A percentile compares a stretch with the other conserved stretches of the same genome.
Evolutionary conservation across 2,797 vertebrate species (phyloP).

Genomic region (Pyrocephalus nanus): DNA sequence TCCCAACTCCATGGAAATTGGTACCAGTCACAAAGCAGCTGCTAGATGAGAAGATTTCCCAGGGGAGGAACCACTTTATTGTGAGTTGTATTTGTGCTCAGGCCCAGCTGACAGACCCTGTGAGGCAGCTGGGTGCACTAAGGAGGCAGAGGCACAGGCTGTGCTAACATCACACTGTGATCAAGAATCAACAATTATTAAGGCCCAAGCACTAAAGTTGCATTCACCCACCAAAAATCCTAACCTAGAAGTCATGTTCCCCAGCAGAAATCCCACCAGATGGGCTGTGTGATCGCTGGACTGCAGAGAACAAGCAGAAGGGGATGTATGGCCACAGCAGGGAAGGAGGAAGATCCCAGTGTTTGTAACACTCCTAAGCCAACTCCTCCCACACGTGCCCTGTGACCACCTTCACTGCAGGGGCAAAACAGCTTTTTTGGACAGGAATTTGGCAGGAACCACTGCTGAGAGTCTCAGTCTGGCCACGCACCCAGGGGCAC

Average conservation of each 20-base stretch:
- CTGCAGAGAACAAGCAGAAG: not conserved
- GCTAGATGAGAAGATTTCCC: not conserved
- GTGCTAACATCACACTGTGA: not conserved
- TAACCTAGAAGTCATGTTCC: not conserved
- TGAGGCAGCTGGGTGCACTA: not conserved
- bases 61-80: not conserved
- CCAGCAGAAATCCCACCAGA: not conserved
- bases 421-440: not conserved
- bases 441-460: not conserved
- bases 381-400: accelerated
- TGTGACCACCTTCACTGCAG: not conserved
- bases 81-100: not conserved
- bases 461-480: not conserved
- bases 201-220: not conserved
- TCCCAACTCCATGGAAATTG: not conserved
- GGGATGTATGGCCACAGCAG: not conserved
- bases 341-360: not conserved
- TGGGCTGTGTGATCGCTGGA: not conserved
- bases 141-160: not conserved
- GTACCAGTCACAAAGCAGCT: not conserved
- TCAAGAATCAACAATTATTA: not conserved
- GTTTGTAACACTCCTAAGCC: not conserved
- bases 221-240: not conserved
- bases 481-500: not conserved
- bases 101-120: not conserved